phyloP scores from a whole-genome alignment of 2,888 invertebrate genomes.

The Polymixis lichenea region DNA sequence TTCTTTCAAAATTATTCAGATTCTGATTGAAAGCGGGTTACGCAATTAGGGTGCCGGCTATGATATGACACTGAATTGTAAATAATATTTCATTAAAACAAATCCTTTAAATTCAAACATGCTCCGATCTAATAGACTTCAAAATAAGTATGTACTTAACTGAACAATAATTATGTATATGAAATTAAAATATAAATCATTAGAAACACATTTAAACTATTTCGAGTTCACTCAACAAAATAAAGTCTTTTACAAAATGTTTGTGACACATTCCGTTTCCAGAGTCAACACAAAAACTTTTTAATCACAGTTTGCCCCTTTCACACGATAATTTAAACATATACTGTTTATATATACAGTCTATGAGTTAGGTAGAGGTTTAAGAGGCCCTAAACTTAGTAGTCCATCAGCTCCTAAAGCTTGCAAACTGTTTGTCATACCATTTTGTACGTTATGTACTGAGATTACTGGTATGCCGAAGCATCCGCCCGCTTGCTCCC shows the following conservation, averaged over 20 bases:
- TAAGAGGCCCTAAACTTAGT: slow-evolving; percentile 93
- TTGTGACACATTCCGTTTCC: slow-evolving; percentile 17
- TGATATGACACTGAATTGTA: background rate
- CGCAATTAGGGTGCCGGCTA: background rate
- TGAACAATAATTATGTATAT: background rate
- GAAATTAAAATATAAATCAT: slow-evolving; percentile 20
- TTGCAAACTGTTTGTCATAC: slow-evolving; percentile 89
- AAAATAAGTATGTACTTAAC: slow-evolving; percentile 7
- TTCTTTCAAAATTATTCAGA: too few species aligned
- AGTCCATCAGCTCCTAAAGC: slow-evolving; percentile 93
- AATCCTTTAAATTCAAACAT: background rate
- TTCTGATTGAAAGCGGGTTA: too few species aligned
- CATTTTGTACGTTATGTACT: slow-evolving; percentile 91
- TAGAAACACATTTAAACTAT: slow-evolving; percentile 6
- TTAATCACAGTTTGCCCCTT: slow-evolving; percentile 56
- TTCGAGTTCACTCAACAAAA: slow-evolving; percentile 18
- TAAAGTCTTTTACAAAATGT: slow-evolving; percentile 31
- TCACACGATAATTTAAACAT: slow-evolving; percentile 30
- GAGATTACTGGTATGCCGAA: slow-evolving; percentile 94
- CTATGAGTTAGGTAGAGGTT: slow-evolving; percentile 89
- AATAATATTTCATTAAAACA: background rate
- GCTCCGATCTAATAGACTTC: slow-evolving; percentile 6
- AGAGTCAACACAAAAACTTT: slow-evolving; percentile 29
- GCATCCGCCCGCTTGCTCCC: slow-evolving; percentile 91
- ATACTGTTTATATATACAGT: slow-evolving; percentile 16